Evolutionary conservation across 2,113 vertebrate species (phyloP).

Genomic region (Cebidichthys violaceus): DNA sequence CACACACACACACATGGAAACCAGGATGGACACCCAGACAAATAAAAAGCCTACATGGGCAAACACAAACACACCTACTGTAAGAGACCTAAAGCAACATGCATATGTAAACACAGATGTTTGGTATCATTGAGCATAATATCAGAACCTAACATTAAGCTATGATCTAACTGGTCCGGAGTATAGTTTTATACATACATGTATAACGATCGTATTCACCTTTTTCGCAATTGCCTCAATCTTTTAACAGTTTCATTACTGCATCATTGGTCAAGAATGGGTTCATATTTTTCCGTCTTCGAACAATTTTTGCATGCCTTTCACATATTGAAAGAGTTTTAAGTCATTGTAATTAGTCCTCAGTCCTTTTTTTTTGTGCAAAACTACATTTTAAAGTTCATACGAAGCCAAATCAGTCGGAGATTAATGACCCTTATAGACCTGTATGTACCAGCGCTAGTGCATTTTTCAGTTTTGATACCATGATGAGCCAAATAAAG

Average conservation of each 20-base stretch:
- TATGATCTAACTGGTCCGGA: not conserved
- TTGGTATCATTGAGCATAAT: not conserved
- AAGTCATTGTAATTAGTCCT: not conserved
- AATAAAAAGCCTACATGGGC: not conserved
- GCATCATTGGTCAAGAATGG: too few species aligned
- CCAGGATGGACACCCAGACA: conserved; percentile 11
- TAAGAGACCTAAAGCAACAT: not conserved
- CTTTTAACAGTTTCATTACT: too few species aligned
- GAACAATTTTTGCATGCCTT: too few species aligned
- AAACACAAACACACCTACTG: not conserved
- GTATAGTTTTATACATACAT: not conserved
- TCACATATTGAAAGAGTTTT: not conserved
- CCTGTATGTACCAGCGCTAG: too few species aligned
- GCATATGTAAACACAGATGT: not conserved
- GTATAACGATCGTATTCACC: not conserved
- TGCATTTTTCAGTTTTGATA: not conserved
- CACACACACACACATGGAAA: conserved; percentile 4
- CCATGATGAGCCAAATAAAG: not conserved
- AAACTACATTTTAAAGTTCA: not conserved
- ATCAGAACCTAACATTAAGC: not conserved
- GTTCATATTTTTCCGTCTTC: too few species aligned
- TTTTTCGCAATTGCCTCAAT: not conserved
- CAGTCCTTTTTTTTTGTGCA: not conserved
- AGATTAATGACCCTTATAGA: not conserved
- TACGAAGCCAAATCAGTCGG: not conserved